phyloP scores from a whole-genome alignment of 2,888 invertebrate genomes.

The Cecidostiba fungosa region DNA sequence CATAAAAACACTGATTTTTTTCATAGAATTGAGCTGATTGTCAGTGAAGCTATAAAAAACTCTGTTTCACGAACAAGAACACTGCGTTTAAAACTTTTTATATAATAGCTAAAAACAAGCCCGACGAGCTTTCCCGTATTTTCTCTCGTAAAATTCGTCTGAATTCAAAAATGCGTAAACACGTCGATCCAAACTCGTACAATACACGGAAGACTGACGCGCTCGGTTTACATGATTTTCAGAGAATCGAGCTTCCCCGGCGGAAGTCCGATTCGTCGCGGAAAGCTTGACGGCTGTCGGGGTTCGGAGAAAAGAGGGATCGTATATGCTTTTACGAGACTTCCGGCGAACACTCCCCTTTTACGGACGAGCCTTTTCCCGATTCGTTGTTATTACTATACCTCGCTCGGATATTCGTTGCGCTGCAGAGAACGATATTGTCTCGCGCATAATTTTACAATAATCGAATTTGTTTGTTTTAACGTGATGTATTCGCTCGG shows the following conservation, averaged over 20 bases:
- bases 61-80: not conserved
- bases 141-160: not conserved
- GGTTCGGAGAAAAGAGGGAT: not conserved
- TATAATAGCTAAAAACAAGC: not conserved
- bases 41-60: too few species aligned
- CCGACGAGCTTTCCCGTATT: not conserved
- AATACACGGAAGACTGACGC: not conserved
- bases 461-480: constrained; percentile 13
- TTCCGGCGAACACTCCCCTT: not conserved
- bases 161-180: not conserved
- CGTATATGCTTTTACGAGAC: constrained; percentile 10
- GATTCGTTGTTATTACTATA: not conserved
- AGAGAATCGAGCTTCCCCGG: not conserved
- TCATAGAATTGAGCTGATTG: too few species aligned
- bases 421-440: not conserved
- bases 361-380: not conserved
- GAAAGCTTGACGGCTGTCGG: constrained; percentile 1
- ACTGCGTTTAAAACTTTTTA: not conserved
- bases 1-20: too few species aligned
- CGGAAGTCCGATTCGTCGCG: constrained; percentile 5
- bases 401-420: not conserved
- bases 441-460: not conserved
- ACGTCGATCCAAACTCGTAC: not conserved
- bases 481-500: not conserved
- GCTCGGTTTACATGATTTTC: constrained; percentile 1